Evolutionary conservation across 2,888 invertebrate species (phyloP).

Genomic region (Heliconius sara): DNA sequence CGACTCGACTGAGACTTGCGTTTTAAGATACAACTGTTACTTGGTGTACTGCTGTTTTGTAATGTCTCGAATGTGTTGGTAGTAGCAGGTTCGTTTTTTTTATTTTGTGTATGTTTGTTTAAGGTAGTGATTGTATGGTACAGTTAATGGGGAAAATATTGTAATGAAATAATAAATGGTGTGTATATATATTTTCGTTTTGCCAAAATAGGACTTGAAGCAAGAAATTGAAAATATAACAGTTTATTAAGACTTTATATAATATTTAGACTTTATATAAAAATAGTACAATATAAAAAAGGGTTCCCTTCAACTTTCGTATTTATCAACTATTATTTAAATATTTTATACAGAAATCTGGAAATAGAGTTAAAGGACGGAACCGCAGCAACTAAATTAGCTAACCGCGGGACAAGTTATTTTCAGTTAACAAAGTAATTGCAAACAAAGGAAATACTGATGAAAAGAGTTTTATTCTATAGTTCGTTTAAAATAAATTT

Average conservation of each 20-base stretch:
- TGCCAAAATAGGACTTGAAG: too few relatives aligned
- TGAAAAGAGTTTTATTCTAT: neutral
- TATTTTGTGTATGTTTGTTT: neutral
- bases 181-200: too few relatives aligned
- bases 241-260: too few relatives aligned
- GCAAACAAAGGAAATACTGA: conserved; percentile 6
- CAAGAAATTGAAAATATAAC: too few relatives aligned
- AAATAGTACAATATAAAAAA: neutral
- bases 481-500: neutral
- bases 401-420: conserved; percentile 39
- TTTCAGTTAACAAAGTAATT: conserved; percentile 34
- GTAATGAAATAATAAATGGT: too few relatives aligned
- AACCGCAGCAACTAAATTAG: conserved; percentile 42
- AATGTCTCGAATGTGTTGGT: neutral
- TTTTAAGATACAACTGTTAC: conserved; percentile 21
- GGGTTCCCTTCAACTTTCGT: neutral
- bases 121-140: too few relatives aligned
- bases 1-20: conserved; percentile 17
- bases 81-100: neutral
- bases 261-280: neutral
- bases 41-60: neutral
- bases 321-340: neutral
- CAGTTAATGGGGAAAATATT: neutral
- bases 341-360: conserved; percentile 9
- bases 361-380: conserved; percentile 35